A percentile compares a stretch with the other conserved stretches of the same genome.
Conservation (phyloP, 2,113 vertebrate genomes). For the Microtus montanus region DNA sequence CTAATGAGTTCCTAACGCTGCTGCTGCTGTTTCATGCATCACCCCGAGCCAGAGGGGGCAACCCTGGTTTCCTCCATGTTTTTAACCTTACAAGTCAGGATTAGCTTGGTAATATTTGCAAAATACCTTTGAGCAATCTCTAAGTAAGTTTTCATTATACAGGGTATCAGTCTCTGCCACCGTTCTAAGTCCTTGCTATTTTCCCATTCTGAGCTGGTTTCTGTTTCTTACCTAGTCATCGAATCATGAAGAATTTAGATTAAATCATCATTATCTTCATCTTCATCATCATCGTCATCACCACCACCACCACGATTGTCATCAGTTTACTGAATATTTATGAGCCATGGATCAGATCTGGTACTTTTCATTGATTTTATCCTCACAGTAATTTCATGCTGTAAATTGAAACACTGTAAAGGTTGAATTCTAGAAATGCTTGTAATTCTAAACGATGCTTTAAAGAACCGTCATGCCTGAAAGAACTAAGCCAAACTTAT, state of each 20-base stretch:
- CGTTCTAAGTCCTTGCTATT: background rate
- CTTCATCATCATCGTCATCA: background rate
- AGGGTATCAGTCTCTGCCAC: background rate
- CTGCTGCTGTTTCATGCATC: background rate
- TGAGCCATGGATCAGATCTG: background rate
- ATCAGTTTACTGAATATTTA: background rate
- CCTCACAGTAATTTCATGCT: conserved; percentile 14
- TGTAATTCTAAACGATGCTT: background rate
- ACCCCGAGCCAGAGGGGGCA: background rate
- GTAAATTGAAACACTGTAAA: conserved; percentile 2
- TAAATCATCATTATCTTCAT: background rate
- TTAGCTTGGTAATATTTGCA: background rate
- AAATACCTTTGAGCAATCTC: background rate
- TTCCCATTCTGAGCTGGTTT: background rate
- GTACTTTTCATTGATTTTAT: background rate
- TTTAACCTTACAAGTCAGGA: background rate
- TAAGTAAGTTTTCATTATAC: background rate
- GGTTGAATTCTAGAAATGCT: background rate
- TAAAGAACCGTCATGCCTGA: background rate
- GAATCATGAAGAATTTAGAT: background rate
- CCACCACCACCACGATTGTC: background rate
- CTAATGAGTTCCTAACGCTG: background rate
- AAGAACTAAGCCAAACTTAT: background rate
- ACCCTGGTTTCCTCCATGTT: background rate
- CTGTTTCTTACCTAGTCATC: conserved; percentile 10